Percentiles rank a stretch among this genome's conserved stretches.
phyloP scores from a whole-genome alignment of 2,113 vertebrate genomes.

The Dasyprocta punctata region DNA sequence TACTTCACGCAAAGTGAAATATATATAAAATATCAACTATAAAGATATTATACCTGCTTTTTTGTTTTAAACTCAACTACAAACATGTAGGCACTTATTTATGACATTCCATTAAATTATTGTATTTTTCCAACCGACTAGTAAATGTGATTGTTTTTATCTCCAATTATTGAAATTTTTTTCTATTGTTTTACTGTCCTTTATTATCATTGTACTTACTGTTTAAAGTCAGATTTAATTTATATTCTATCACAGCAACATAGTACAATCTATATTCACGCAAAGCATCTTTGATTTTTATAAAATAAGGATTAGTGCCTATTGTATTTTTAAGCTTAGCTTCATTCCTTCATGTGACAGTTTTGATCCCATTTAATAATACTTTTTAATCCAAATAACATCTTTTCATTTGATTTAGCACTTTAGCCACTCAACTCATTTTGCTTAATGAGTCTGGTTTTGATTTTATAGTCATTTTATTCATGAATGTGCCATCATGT shows the following conservation, averaged over 20 bases:
- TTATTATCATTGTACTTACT: neutral
- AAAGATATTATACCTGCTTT: neutral
- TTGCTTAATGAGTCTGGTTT: constrained; percentile 57
- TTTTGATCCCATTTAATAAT: neutral
- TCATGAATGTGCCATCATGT: constrained; percentile 29
- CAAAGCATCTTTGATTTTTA: constrained; percentile 31
- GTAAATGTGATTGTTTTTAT: neutral
- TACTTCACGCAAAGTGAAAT: neutral
- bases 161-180: neutral
- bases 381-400: constrained; percentile 63
- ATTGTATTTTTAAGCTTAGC: neutral
- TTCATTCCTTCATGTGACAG: constrained; percentile 52
- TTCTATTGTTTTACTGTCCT: neutral
- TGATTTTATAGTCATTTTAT: constrained; percentile 66
- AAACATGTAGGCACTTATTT: neutral
- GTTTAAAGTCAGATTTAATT: constrained; percentile 7
- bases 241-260: neutral
- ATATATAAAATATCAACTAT: neutral
- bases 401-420: constrained; percentile 63
- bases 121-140: neutral
- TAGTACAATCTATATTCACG: neutral
- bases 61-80: neutral
- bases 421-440: constrained; percentile 56
- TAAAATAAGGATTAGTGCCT: constrained; percentile 46
- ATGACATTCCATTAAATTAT: neutral